Evolutionary conservation across 2,888 invertebrate species (phyloP).

Genomic region (Nasonovia ribisnigri): DNA sequence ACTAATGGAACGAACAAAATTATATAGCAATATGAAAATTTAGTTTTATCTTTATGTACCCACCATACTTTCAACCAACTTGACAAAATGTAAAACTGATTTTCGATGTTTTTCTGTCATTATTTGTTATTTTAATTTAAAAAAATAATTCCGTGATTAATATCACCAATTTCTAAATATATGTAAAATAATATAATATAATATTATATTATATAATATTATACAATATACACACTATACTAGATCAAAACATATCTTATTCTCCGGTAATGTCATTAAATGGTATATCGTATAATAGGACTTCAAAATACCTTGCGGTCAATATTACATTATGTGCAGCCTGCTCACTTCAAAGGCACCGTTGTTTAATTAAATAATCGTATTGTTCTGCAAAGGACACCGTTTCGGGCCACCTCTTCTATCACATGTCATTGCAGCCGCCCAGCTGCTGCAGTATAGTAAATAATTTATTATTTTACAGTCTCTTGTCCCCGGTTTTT

Average conservation of each 20-base stretch:
- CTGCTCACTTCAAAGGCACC: not conserved
- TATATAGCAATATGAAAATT: not conserved
- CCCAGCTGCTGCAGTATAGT: not conserved
- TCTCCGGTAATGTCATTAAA: not conserved
- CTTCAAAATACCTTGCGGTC: slow-evolving; percentile 12
- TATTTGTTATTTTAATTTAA: not conserved
- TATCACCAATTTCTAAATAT: not conserved
- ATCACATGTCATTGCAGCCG: not conserved
- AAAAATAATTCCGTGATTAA: not conserved
- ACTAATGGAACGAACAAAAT: not conserved
- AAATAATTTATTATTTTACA: slow-evolving; percentile 15
- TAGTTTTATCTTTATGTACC: not conserved
- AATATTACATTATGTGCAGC: slow-evolving; percentile 51
- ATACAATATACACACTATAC: not conserved
- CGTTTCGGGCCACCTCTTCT: not conserved
- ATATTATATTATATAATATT: too few species aligned
- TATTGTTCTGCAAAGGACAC: not conserved
- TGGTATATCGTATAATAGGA: not conserved
- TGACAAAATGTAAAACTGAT: not conserved
- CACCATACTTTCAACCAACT: not conserved
- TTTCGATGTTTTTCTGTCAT: not conserved
- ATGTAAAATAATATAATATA: not conserved
- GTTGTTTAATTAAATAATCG: slow-evolving; percentile 52
- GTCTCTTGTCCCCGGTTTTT: not conserved
- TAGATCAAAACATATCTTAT: slow-evolving; percentile 1